Evolutionary conservation across 2,888 invertebrate genomes (phyloP).

Genomic region (Malacosoma neustria): DNA sequence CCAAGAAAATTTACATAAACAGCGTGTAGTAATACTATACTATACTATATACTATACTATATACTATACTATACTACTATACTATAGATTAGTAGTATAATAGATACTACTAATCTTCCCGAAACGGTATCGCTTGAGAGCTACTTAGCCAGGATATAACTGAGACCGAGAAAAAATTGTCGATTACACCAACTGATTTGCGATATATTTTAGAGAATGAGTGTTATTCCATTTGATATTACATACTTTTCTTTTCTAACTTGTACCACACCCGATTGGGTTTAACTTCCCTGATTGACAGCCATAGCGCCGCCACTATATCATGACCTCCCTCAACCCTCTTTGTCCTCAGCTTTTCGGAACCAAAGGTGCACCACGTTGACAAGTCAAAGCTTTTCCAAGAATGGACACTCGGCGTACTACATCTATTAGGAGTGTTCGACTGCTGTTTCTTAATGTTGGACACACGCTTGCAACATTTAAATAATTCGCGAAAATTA

Average conservation of each 20-base stretch:
- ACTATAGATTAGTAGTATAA: too few relatives aligned
- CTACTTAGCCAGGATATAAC: too few relatives aligned
- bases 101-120: too few relatives aligned
- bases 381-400: constrained; percentile 19
- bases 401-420: constrained; percentile 34
- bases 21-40: too few relatives aligned
- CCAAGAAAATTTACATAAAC: too few relatives aligned
- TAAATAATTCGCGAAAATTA: constrained; percentile 62
- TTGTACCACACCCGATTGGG: constrained; percentile 29
- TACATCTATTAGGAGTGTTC: constrained; percentile 52
- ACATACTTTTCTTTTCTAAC: constrained; percentile 13
- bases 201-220: too few relatives aligned
- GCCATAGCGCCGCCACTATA: constrained; percentile 43
- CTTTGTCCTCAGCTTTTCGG: constrained; percentile 3
- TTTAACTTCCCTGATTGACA: constrained; percentile 55
- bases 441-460: constrained; percentile 48
- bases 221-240: too few relatives aligned
- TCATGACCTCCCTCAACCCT: constrained; percentile 20
- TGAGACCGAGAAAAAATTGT: too few relatives aligned
- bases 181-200: too few relatives aligned
- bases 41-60: too few relatives aligned
- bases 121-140: too few relatives aligned
- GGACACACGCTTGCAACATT: constrained; percentile 51
- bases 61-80: too few relatives aligned
- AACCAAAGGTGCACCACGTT: constrained; percentile 7